Base-by-base conservation (phyloP, 1,140 invertebrate genomes). In the Gonioctena quinquepunctata region DNA sequence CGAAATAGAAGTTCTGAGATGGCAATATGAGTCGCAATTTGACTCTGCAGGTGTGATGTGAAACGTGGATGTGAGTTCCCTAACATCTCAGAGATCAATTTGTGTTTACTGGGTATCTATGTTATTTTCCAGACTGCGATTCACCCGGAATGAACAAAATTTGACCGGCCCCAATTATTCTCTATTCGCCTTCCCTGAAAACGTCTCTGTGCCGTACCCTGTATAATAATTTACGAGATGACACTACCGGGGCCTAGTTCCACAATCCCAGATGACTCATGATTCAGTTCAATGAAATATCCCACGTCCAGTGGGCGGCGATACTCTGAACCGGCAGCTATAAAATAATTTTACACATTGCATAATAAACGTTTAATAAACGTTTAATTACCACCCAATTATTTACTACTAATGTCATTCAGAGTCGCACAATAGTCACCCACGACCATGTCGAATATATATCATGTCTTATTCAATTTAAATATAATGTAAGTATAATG, bases 401-500 rank as follows among this genome's bases (percentile, higher is more conserved):
- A 21, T 54, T 21, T 54, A 54, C 52, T 23, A 54, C 52, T 54
- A 21, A 16, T 54, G 19, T 23, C 59, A 25, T 25, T 61, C 25
- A 61, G 18, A 11, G 62, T 18, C 11, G 19, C 8, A 27, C 16
- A 54, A 57, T 63, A 26, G 19, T 27, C 68, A 62, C 21, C 66
- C n/a, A 50, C 66, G 26, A 42, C 3, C 11, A 50, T 48, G 66
- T 48, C 22, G 68, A 66, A 66, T 74, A 78, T 78, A 78, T 76
- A 76, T 76, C 75, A 76, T 63, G 70, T 73, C 76, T 76, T 73
- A 78, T 76, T 78, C 72, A 78, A 78, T 78, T 78, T 78, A 76
- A 78, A 78, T 78, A 78, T 76, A 78, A 78, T 78, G 76, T 73
- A 72, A 78, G 76, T 70, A 78, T 76, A 78, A 78, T 78, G 75